phyloP scores from a whole-genome alignment of 2,888 invertebrate genomes.

The Zygogramma bicolorata region DNA sequence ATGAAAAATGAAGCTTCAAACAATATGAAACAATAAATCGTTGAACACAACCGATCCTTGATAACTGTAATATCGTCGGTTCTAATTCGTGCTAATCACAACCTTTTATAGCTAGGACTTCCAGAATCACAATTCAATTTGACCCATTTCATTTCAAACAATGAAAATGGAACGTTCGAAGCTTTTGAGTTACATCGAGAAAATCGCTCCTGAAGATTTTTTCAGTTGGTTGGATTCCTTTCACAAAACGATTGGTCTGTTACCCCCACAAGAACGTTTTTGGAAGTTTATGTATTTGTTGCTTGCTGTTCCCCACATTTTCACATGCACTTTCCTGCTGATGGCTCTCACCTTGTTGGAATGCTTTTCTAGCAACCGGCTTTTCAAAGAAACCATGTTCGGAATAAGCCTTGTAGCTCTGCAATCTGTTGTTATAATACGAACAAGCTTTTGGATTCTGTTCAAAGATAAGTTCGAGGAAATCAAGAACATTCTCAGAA shows the following conservation, averaged over 20 bases:
- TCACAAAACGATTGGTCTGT: conserved; percentile 2
- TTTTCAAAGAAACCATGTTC: conserved; percentile 23
- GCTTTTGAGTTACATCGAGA: neutral
- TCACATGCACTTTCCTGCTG: neutral
- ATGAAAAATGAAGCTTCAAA: neutral
- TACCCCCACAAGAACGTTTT: conserved; percentile 20
- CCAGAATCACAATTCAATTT: neutral
- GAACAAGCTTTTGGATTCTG: conserved; percentile 13
- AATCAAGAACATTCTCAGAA: conserved; percentile 4
- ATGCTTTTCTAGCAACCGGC: neutral
- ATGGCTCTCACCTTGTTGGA: conserved; percentile 11
- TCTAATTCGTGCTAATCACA: neutral
- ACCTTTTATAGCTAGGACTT: neutral
- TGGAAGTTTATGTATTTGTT: conserved; percentile 17
- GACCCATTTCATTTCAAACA: neutral
- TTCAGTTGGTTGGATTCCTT: conserved; percentile 24
- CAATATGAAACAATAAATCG: neutral
- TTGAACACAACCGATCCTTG: neutral
- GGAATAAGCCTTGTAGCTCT: conserved; percentile 14
- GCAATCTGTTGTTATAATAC: conserved; percentile 5
- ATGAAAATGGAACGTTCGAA: conserved; percentile 8
- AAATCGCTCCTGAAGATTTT: conserved; percentile 22
- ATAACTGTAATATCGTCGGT: neutral
- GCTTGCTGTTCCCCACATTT: conserved; percentile 21
- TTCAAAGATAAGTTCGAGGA: conserved; percentile 5